Conservation (phyloP, 30 jellyfish, hydroid and myxozoan genomes). For the Cassiopea andromeda region DNA sequence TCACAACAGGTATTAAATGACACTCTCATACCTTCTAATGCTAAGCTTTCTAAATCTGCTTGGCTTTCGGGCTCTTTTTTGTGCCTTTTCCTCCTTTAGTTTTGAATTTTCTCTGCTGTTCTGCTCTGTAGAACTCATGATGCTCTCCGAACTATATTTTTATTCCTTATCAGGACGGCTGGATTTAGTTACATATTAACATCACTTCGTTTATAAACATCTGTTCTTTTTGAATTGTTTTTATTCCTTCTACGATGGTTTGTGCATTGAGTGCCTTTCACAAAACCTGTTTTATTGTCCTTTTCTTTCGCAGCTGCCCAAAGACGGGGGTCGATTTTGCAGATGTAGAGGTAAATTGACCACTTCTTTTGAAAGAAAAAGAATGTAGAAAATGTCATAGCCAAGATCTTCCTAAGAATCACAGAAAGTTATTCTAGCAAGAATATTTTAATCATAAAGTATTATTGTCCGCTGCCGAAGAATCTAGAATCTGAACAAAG, state of each 20-base stretch:
- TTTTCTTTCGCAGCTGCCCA: constrained; percentile 48
- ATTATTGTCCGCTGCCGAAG: no score
- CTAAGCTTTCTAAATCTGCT: constrained; percentile 55
- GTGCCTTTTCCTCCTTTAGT: constrained; percentile 26
- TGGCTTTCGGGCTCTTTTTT: constrained; percentile 47
- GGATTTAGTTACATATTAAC: not conserved
- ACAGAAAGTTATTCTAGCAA: no score
- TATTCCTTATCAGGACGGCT: not conserved
- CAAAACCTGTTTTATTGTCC: constrained; percentile 24
- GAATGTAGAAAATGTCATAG: no score
- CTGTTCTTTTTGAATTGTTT: constrained; percentile 4
- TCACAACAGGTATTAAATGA: not conserved
- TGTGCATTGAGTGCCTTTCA: not conserved
- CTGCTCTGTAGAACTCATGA: constrained; percentile 32
- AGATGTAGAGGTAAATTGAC: no score
- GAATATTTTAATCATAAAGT: no score
- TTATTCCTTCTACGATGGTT: not conserved
- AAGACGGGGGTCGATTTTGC: constrained; percentile 35
- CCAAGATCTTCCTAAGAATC: no score
- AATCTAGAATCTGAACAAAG: no score
- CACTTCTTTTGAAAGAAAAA: no score
- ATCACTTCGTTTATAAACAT: not conserved
- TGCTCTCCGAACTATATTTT: not conserved
- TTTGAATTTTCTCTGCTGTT: constrained; percentile 11
- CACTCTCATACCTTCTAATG: constrained; percentile 24